Evolutionary conservation across 2,113 vertebrate species (phyloP).

Genomic region (Gasterosteus nipponicus): DNA sequence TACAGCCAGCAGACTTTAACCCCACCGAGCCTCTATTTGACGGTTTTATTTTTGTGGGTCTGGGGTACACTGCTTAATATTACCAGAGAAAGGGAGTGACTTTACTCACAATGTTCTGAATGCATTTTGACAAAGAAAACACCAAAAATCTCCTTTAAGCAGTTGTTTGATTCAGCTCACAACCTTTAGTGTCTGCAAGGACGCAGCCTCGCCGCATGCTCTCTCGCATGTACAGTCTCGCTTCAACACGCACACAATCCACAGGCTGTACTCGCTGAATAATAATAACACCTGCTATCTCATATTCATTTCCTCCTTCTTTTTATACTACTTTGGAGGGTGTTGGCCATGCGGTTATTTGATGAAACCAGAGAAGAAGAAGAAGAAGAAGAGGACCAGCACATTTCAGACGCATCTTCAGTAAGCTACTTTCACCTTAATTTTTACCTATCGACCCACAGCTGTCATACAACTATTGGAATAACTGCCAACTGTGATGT

Average conservation of each 20-base stretch:
- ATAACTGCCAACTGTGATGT: background rate
- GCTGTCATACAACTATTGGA: background rate
- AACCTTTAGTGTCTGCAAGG: background rate
- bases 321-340: background rate
- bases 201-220: background rate
- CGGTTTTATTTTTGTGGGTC: background rate
- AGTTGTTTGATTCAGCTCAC: background rate
- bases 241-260: slow-evolving; percentile 28
- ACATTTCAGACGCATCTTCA: background rate
- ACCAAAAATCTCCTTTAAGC: background rate
- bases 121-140: background rate
- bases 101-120: background rate
- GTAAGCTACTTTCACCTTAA: background rate
- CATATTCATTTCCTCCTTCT: background rate
- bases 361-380: background rate
- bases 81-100: background rate
- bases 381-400: background rate
- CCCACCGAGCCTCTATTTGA: slow-evolving; percentile 15
- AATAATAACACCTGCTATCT: slow-evolving; percentile 18
- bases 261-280: background rate
- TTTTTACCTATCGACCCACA: background rate
- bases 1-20: slow-evolving; percentile 56
- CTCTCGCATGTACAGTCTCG: background rate
- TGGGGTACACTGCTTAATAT: slow-evolving; percentile 8
- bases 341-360: background rate